phyloP scores from a whole-genome alignment of 2,888 invertebrate species.

The Amiota minor region DNA sequence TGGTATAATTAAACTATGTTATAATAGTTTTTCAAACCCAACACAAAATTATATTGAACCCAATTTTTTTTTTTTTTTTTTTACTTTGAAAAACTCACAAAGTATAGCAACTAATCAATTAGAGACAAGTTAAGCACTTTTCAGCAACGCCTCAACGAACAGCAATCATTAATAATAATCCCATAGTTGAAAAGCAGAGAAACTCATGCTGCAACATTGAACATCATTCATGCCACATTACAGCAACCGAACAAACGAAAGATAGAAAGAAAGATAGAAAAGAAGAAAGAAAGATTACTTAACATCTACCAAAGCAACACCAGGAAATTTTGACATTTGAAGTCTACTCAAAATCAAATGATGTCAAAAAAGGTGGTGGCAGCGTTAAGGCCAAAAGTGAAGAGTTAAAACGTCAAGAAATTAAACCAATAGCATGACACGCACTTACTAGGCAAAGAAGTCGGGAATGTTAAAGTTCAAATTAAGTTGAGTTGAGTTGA shows the following conservation, averaged over 20 bases:
- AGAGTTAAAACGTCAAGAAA: background rate
- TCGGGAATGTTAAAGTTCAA: conserved; percentile 55
- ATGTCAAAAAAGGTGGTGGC: background rate
- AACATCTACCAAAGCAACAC: background rate
- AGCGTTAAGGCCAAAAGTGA: conserved; percentile 45
- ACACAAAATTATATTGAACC: background rate
- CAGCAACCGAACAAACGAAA: conserved; percentile 22
- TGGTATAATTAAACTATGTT: too few species aligned
- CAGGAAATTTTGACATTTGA: conserved; percentile 17
- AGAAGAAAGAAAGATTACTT: conserved; percentile 35
- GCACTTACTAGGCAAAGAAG: background rate
- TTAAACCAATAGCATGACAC: background rate
- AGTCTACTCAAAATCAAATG: background rate
- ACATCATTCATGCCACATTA: conserved; percentile 31
- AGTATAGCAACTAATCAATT: conserved; percentile 54
- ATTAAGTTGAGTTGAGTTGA: conserved; percentile 36
- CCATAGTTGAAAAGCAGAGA: too few species aligned
- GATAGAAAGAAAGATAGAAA: conserved; percentile 25
- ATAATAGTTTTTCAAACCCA: too few species aligned
- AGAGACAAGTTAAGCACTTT: conserved; percentile 48
- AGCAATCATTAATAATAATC: conserved; percentile 49
- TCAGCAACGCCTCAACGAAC: conserved; percentile 45
- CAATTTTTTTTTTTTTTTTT: background rate
- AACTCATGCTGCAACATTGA: too few species aligned
- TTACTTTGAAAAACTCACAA: background rate